Percentiles rank a stretch among this genome's conserved stretches.
phyloP scores from a whole-genome alignment of 1,140 invertebrate species.

The Amyelois transitella region DNA sequence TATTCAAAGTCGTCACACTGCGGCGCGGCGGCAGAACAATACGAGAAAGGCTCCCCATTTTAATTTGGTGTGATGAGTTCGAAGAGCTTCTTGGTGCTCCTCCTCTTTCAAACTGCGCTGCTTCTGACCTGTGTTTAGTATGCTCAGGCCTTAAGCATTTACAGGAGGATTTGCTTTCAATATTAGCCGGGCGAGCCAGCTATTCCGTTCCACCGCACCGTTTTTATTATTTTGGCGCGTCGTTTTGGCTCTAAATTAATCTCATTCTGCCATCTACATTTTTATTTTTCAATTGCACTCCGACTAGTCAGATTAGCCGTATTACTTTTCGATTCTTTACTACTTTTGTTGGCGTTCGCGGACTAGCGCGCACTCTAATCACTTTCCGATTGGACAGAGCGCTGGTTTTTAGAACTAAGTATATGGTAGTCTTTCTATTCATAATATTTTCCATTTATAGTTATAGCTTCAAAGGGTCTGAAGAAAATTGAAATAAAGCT shows the following conservation, averaged over 20 bases:
- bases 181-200: constrained; percentile 69
- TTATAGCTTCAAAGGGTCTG: no score
- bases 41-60: no score
- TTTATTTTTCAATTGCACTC: constrained; percentile 76
- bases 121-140: no score
- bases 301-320: constrained; percentile 74
- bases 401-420: no score
- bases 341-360: constrained; percentile 65
- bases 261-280: constrained; percentile 75
- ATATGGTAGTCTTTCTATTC: no score
- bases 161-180: constrained; percentile 76
- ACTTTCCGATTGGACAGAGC: constrained; percentile 17
- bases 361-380: constrained; percentile 54
- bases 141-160: constrained; percentile 76
- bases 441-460: no score
- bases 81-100: no score
- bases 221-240: constrained; percentile 75
- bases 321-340: constrained; percentile 71
- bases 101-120: no score
- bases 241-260: constrained; percentile 72
- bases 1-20: no score
- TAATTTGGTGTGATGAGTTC: no score
- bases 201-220: constrained; percentile 65
- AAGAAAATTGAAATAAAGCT: no score
- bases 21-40: no score